Base-by-base conservation (phyloP, 2,888 invertebrate genomes). In the Amphipyra tragopoginis region DNA sequence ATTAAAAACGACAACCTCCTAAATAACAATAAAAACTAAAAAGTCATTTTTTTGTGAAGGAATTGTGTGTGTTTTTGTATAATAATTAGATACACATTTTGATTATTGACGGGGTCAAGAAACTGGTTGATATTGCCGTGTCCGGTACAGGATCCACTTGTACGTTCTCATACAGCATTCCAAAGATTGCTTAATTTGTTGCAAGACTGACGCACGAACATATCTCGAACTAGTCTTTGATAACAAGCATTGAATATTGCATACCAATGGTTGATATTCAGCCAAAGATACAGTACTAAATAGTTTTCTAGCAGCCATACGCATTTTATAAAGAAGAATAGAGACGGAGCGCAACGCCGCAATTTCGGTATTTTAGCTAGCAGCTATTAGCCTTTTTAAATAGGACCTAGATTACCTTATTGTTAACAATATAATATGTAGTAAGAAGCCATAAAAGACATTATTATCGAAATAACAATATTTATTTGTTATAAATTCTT, bases 61-160 rank as follows among this genome's bases (percentile, higher is more conserved):
- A 69, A 67, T 78, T 68, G 76, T 63, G 51, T 45, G 47, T 60
- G 72, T 85, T 87, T 88, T 89, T 87, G 68, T 77, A 52, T 54
- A 14, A 65, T 64, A 79, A 79, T 84, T 81, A 79, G 71, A 79
- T 76, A 80, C 81, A 40, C 40, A 68, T 65, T 80, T 77, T 81
- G 47, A 74, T 77, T 83, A 84, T 83, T 74, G 80, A 75, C 73
- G 76, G 80, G 86, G 84, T 89, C 85, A 90, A 90, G 80, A 84
- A 86, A 86, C 89, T 85, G 81, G 85, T 86, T 86, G 78, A 81
- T 82, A 83, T 79, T 82, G 80, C 76, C 82, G 81, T 82, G 82
- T 83, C 86, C 83, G 83, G 80, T 81, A 82, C 86, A 86, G 86
- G 87, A 88, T 88, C 83, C 77, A 80, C 78, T 75, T 79, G 72